These are phyloP conservation scores for Colistium nudipinnis DNA, from an alignment of 2,113 vertebrate species.

Conservation along the genomic window DNA sequence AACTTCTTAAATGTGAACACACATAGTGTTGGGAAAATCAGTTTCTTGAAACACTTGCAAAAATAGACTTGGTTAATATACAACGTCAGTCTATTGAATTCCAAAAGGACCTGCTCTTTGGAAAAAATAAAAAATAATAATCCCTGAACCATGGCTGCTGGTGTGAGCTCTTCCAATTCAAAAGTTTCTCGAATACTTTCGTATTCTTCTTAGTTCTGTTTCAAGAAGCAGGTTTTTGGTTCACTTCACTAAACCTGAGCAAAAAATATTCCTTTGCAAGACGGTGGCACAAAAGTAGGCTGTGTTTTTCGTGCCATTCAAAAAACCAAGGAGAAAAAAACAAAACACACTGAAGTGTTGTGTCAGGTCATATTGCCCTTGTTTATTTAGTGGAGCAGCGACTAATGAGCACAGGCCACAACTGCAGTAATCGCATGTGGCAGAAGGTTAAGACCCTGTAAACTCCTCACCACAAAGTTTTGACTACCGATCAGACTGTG, in stretches of 20 bases:
- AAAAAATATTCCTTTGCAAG: neutral
- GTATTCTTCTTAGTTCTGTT: neutral
- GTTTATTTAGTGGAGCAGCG: slow-evolving; percentile 47
- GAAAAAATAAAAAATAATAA: neutral
- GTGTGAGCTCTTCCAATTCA: neutral
- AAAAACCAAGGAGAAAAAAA: neutral
- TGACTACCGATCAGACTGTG: slow-evolving; percentile 47
- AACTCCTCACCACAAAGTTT: slow-evolving; percentile 62
- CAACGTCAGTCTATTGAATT: neutral
- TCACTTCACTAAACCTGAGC: neutral
- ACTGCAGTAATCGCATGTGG: slow-evolving; percentile 63
- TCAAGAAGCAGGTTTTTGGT: neutral
- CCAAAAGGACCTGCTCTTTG: neutral
- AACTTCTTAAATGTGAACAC: slow-evolving; percentile 23
- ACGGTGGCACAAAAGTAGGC: neutral
- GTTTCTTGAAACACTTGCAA: neutral
- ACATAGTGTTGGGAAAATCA: neutral
- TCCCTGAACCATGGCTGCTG: neutral
- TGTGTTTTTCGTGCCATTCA: neutral
- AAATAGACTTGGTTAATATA: neutral
- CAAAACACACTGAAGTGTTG: neutral
- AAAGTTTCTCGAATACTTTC: neutral
- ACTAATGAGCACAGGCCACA: slow-evolving; percentile 50
- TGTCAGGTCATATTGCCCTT: slow-evolving; percentile 42
- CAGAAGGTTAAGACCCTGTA: slow-evolving; percentile 60